phyloP scores from a whole-genome alignment of 2,113 vertebrate genomes.

The Tragelaphus imberbis region DNA sequence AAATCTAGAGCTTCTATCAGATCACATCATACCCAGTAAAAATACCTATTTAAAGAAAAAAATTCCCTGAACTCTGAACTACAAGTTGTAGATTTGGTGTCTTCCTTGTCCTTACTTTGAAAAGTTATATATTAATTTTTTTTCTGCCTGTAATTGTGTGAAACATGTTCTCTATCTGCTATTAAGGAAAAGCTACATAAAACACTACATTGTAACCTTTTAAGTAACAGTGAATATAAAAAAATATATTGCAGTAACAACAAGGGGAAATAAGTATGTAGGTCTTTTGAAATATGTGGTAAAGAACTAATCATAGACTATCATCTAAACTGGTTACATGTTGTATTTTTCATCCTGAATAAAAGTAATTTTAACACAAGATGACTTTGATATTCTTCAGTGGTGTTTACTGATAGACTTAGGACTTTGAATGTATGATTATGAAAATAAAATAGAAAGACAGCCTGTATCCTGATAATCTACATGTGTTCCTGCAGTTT shows the following conservation, averaged over 20 bases:
- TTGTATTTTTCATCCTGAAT: slow-evolving; percentile 88
- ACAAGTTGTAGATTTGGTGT: slow-evolving; percentile 83
- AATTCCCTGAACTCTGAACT: slow-evolving; percentile 68
- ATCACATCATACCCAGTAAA: slow-evolving; percentile 74
- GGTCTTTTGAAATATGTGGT: slow-evolving; percentile 85
- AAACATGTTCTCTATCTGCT: slow-evolving; percentile 80
- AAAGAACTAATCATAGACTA: slow-evolving; percentile 84
- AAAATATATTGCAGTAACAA: slow-evolving; percentile 80
- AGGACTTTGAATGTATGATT: slow-evolving; percentile 18
- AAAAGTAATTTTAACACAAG: slow-evolving; percentile 82
- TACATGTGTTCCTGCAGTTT: not conserved
- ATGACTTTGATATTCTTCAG: slow-evolving; percentile 45
- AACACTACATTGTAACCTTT: slow-evolving; percentile 85
- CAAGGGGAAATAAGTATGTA: slow-evolving; percentile 80
- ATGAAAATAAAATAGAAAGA: slow-evolving; percentile 54
- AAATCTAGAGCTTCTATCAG: slow-evolving; percentile 78
- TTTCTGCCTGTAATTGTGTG: slow-evolving; percentile 83
- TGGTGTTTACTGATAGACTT: slow-evolving; percentile 27
- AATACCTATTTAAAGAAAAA: slow-evolving; percentile 75
- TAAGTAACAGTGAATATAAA: slow-evolving; percentile 83
- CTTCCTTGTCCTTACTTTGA: slow-evolving; percentile 79
- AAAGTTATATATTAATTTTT: slow-evolving; percentile 79
- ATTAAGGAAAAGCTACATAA: slow-evolving; percentile 79
- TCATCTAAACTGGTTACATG: slow-evolving; percentile 84
- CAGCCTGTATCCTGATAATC: slow-evolving; percentile 20